Conservation (phyloP, 2,888 invertebrate species). For the Eremobia ochroleuca region DNA sequence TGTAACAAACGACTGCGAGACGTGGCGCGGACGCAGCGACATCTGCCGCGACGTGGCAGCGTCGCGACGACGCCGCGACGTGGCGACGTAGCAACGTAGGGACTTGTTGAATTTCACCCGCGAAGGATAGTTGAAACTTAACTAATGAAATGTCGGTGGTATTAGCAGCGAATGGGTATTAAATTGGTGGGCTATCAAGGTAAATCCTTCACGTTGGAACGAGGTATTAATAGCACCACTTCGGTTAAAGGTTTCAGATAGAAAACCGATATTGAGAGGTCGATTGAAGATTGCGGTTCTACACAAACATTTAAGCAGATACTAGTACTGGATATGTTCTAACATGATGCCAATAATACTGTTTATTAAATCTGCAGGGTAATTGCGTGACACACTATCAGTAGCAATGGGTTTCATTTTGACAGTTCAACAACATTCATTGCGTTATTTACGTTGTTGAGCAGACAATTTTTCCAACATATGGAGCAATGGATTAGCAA, state of each 20-base stretch:
- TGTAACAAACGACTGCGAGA: constrained; percentile 72
- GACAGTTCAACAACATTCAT: no score
- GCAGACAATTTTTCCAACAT: no score
- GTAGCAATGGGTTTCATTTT: no score
- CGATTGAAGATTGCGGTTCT: constrained; percentile 3
- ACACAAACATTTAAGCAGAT: neutral
- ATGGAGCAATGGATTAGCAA: no score
- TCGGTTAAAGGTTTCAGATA: constrained; percentile 38
- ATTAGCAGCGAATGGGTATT: constrained; percentile 44
- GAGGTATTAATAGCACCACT: constrained; percentile 41
- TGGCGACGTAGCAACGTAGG: constrained; percentile 57
- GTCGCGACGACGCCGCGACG: constrained; percentile 45
- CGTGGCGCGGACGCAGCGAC: constrained; percentile 52
- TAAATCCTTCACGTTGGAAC: constrained; percentile 35
- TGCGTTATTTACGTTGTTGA: no score
- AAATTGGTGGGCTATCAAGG: constrained; percentile 44
- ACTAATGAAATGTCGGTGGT: constrained; percentile 58
- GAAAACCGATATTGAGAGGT: constrained; percentile 39
- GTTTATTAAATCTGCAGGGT: neutral
- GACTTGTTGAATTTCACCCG: constrained; percentile 73
- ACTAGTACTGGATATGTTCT: neutral
- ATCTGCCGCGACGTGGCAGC: constrained; percentile 62
- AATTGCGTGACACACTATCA: no score
- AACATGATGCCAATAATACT: neutral
- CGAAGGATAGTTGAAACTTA: constrained; percentile 53